These are phyloP conservation scores for Platyscapa corneri DNA, from an alignment of 1,140 invertebrate genomes.

Conservation along the genomic window DNA sequence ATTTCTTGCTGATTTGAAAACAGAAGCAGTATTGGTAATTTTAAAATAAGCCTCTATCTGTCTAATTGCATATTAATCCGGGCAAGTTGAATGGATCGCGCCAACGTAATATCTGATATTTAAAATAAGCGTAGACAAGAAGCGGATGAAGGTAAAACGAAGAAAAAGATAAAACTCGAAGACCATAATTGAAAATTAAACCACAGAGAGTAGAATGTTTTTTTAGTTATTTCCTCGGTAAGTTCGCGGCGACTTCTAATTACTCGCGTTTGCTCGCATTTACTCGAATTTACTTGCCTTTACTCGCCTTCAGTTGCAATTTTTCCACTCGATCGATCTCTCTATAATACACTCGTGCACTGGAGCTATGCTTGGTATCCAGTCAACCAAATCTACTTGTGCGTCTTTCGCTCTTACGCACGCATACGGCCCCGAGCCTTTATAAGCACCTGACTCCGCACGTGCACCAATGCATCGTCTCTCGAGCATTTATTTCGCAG, in stretches of 20 bases:
- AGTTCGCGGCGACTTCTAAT: slow-evolving; percentile 67
- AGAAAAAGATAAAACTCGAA: background rate
- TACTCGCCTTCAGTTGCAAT: slow-evolving; percentile 62
- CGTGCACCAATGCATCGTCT: slow-evolving; percentile 36
- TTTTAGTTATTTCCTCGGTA: background rate
- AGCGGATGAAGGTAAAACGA: too few relatives aligned
- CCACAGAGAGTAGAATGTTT: background rate
- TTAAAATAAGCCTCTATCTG: too few relatives aligned
- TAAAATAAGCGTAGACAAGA: too few relatives aligned
- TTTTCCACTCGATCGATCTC: slow-evolving; percentile 73
- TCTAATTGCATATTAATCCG: too few relatives aligned
- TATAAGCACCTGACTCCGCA: slow-evolving; percentile 57
- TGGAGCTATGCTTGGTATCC: slow-evolving; percentile 69
- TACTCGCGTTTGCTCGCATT: slow-evolving; percentile 70
- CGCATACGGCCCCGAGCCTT: background rate
- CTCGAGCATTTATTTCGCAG: slow-evolving; percentile 4
- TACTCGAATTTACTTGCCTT: slow-evolving; percentile 59
- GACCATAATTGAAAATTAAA: background rate
- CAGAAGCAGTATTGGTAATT: too few relatives aligned
- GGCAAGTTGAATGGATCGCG: too few relatives aligned
- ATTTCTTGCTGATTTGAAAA: too few relatives aligned
- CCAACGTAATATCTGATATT: too few relatives aligned
- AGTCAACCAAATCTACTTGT: slow-evolving; percentile 71
- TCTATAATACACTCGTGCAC: slow-evolving; percentile 72
- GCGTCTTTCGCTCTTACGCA: slow-evolving; percentile 52